A percentile compares a stretch with the other conserved stretches of the same genome.
These are phyloP conservation scores for Pollenia griseotomentosa DNA, from an alignment of 2,888 invertebrate genomes.

Conservation along the genomic window DNA sequence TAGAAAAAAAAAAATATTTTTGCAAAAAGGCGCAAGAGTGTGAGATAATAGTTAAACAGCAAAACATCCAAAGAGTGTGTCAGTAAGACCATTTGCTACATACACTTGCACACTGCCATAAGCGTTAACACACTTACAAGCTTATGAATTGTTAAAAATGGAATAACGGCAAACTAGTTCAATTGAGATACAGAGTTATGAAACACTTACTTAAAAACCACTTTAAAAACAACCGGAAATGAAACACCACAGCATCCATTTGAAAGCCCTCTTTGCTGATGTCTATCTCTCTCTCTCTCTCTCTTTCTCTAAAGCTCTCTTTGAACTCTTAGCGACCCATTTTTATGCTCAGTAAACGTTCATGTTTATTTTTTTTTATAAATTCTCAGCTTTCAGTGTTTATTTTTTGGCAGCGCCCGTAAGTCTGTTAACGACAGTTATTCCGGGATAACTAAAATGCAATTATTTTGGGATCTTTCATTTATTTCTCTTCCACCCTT, in stretches of 20 bases:
- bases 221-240: conserved; percentile 38
- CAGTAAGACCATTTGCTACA: conserved; percentile 63
- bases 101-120: conserved; percentile 19
- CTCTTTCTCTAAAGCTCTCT: neutral
- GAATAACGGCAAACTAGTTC: conserved; percentile 52
- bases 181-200: conserved; percentile 19
- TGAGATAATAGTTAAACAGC: conserved; percentile 57
- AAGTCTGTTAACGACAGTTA: conserved; percentile 51
- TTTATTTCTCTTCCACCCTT: conserved; percentile 22
- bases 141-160: neutral
- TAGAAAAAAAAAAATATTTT: neutral
- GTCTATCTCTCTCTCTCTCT: neutral
- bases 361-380: conserved; percentile 2
- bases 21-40: conserved; percentile 68
- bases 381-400: conserved; percentile 18
- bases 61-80: conserved; percentile 66
- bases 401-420: conserved; percentile 67
- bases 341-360: conserved; percentile 18
- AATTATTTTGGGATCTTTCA: neutral
- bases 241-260: conserved; percentile 68
- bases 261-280: neutral
- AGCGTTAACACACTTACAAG: conserved; percentile 5
- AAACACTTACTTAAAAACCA: neutral
- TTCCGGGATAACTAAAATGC: conserved; percentile 29
- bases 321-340: conserved; percentile 39